A percentile compares a stretch with the other conserved stretches of the same genome.
Evolutionary conservation across 2,888 invertebrate species (phyloP).

Genomic region (Branchinecta sandiegonensis): DNA sequence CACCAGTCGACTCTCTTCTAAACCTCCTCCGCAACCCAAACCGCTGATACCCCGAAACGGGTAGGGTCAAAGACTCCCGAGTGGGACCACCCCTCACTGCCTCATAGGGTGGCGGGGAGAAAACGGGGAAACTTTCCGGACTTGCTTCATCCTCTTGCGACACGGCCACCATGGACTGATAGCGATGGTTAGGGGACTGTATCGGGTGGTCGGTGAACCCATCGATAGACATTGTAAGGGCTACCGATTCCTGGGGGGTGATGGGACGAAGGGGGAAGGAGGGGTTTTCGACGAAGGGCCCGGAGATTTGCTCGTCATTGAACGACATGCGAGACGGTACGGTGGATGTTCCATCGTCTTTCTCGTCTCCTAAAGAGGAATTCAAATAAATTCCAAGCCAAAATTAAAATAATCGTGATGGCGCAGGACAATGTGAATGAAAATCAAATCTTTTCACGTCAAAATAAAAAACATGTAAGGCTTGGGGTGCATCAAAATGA

Average conservation of each 20-base stretch:
- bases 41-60: slow-evolving; percentile 14
- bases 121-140: slow-evolving; percentile 12
- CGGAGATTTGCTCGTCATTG: slow-evolving; percentile 11
- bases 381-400: no score
- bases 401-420: no score
- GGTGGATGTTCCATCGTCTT: slow-evolving; percentile 9
- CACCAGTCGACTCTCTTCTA: neutral
- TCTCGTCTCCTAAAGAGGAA: slow-evolving; percentile 11
- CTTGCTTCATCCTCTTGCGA: neutral
- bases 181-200: neutral
- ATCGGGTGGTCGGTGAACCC: neutral
- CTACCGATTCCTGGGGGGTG: slow-evolving; percentile 11
- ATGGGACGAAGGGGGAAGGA: neutral
- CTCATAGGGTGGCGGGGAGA: neutral
- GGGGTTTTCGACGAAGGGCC: neutral
- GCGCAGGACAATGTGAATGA: no score
- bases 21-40: slow-evolving; percentile 6
- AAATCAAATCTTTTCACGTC: no score
- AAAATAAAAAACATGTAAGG: no score
- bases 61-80: neutral
- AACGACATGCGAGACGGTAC: slow-evolving; percentile 11
- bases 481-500: no score
- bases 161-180: neutral
- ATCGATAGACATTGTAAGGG: slow-evolving; percentile 4
- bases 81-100: neutral